These are phyloP conservation scores for Ophthalmolycus amberensis DNA, from an alignment of 2,113 vertebrate species.

Conservation along the genomic window DNA sequence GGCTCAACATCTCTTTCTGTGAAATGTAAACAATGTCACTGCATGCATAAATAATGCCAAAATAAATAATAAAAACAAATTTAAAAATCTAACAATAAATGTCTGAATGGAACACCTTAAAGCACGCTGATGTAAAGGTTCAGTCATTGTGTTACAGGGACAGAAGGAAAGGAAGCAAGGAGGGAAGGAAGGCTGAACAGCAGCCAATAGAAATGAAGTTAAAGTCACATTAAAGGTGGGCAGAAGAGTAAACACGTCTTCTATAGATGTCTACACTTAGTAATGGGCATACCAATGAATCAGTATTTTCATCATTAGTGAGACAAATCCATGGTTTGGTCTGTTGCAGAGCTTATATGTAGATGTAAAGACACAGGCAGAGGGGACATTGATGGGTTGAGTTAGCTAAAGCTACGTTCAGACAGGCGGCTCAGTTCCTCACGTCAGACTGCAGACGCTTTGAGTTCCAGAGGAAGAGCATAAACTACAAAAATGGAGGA, in stretches of 20 bases:
- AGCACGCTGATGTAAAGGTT: slow-evolving; percentile 25
- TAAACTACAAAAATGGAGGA: slow-evolving; percentile 14
- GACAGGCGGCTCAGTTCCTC: slow-evolving; percentile 1
- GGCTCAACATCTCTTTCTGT: slow-evolving; percentile 51
- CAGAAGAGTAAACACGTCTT: background rate
- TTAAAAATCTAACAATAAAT: slow-evolving; percentile 16
- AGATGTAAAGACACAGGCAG: slow-evolving; percentile 5
- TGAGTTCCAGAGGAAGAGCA: slow-evolving; percentile 13
- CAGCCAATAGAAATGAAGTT: background rate
- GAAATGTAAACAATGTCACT: slow-evolving; percentile 78
- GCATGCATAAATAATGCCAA: slow-evolving; percentile 72
- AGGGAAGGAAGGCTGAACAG: slow-evolving; percentile 37
- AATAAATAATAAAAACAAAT: slow-evolving; percentile 68
- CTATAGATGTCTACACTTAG: background rate
- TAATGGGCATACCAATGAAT: background rate
- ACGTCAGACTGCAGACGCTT: background rate
- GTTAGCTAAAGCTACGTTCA: slow-evolving; percentile 29
- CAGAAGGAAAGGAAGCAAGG: background rate
- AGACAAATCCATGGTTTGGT: slow-evolving; percentile 47
- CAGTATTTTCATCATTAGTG: background rate
- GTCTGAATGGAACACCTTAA: slow-evolving; percentile 30
- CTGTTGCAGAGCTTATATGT: slow-evolving; percentile 10
- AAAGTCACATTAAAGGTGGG: background rate
- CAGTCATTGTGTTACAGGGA: slow-evolving; percentile 8
- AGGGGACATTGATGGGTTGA: background rate